Base-by-base conservation (phyloP, 35 echinoderm and acorn worm genomes). In the Apostichopus parvimensis region DNA sequence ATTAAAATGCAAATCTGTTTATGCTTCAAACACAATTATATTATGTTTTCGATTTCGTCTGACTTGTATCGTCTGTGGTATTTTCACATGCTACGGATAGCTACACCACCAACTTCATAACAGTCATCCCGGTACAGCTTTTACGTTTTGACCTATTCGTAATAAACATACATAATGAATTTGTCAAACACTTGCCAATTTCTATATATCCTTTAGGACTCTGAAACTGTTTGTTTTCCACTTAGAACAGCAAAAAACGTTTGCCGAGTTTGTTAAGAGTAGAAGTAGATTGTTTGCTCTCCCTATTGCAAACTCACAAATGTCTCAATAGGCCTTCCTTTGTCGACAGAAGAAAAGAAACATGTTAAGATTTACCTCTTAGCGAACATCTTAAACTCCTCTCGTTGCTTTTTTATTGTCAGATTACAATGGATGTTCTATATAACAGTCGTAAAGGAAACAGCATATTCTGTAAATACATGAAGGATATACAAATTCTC, bases 401-500 rank as follows among this genome's bases (percentile, higher is more conserved):
- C 64, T 10, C 64, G 64, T 18, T 68, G 64, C 64, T 68, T 18
- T 68, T 45, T 68, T 68, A 68, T 14, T 18, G 64, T 68, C 64
- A 14, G 64, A 45, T 68, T 68, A 18, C 15, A 68, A 14, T 68
- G 64, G 64, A 68, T 68, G 11, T 68, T 18, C 64, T 11, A 68
- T 68, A 68, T 68, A 68, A 68, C 64, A 68, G 34, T 68, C 64
- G 64, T 68, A 68, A 68, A 68, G 64, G 64, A 68, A 68, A 68
- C 64, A 68, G 64, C 18, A 8, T 68, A 68, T 68, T 68, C 18
- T 68, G 11, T 68, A 68, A 68, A 68, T 68, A 14, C 11, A 68
- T 68, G 64, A 18, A 14, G 64, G 64, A 68, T 18, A 18, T 68
- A 4, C 9, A 45, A 68, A 18, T 68, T 68, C 64, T 14, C 64